A percentile compares a stretch with the other conserved stretches of the same genome.
Evolutionary conservation across 2,797 vertebrate species (phyloP).

Genomic region (Pachyuromys duprasi): DNA sequence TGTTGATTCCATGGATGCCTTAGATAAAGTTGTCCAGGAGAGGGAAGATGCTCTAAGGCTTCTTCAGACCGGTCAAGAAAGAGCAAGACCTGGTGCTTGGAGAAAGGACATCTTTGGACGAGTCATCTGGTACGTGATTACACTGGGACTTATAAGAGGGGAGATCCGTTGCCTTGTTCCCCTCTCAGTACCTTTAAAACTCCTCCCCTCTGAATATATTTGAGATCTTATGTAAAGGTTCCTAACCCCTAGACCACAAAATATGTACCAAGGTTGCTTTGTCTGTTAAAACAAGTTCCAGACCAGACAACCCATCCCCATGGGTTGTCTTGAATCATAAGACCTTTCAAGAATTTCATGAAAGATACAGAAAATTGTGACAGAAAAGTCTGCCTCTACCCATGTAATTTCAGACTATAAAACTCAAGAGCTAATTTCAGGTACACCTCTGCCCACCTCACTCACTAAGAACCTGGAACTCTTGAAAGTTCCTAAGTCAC

Average conservation of each 20-base stretch:
- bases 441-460: neutral
- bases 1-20: conserved; percentile 91
- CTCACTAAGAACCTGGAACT: neutral
- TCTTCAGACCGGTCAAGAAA: conserved; percentile 96
- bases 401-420: neutral
- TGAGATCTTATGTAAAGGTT: neutral
- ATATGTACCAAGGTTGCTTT: neutral
- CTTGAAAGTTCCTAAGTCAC: neutral
- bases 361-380: neutral
- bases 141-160: conserved; percentile 17
- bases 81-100: conserved; percentile 94
- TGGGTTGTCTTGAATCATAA: neutral
- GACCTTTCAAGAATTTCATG: conserved; percentile 1
- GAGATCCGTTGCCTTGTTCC: neutral
- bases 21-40: conserved; percentile 94
- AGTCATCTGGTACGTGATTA: conserved; percentile 89
- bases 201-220: neutral
- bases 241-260: neutral
- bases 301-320: neutral
- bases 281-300: neutral
- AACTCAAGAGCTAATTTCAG: conserved; percentile 19
- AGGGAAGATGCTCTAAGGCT: conserved; percentile 94
- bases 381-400: neutral
- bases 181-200: neutral
- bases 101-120: conserved; percentile 93